phyloP scores from a whole-genome alignment of 2,113 vertebrate genomes.

The Tupaia tana region DNA sequence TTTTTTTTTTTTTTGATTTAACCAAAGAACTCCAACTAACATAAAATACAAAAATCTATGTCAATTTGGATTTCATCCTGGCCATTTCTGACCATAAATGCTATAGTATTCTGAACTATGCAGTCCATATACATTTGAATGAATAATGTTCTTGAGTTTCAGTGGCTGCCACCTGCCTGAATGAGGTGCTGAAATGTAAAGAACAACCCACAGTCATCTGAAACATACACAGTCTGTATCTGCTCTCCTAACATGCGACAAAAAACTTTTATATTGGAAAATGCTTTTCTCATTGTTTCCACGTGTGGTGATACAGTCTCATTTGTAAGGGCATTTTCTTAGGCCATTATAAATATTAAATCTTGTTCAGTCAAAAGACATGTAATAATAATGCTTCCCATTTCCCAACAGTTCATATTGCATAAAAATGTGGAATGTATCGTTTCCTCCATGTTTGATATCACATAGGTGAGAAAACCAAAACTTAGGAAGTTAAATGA shows the following conservation, averaged over 20 bases:
- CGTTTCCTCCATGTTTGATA: neutral
- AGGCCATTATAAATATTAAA: conserved; percentile 18
- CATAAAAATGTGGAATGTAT: neutral
- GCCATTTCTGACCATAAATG: neutral
- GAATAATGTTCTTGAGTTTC: neutral
- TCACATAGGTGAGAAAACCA: conserved; percentile 11
- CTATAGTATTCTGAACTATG: neutral
- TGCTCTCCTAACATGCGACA: neutral
- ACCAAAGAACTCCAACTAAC: neutral
- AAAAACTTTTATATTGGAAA: conserved; percentile 57
- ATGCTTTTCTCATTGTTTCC: conserved; percentile 40
- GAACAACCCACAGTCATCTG: neutral
- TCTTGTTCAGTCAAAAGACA: neutral
- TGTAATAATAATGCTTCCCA: neutral
- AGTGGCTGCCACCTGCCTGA: neutral
- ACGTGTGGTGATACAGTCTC: neutral
- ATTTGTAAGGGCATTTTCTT: neutral
- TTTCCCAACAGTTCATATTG: conserved; percentile 1
- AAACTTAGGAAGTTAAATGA: neutral
- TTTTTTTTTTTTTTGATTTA: neutral
- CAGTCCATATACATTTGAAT: neutral
- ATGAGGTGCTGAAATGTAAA: neutral
- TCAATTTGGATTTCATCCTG: conserved; percentile 14
- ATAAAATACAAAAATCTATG: neutral
- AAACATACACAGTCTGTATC: conserved; percentile 36